Percentiles rank a stretch among this genome's conserved stretches.
These are phyloP conservation scores for Euzetes globulus DNA, from an alignment of 2,888 invertebrate species.

Conservation along the genomic window DNA sequence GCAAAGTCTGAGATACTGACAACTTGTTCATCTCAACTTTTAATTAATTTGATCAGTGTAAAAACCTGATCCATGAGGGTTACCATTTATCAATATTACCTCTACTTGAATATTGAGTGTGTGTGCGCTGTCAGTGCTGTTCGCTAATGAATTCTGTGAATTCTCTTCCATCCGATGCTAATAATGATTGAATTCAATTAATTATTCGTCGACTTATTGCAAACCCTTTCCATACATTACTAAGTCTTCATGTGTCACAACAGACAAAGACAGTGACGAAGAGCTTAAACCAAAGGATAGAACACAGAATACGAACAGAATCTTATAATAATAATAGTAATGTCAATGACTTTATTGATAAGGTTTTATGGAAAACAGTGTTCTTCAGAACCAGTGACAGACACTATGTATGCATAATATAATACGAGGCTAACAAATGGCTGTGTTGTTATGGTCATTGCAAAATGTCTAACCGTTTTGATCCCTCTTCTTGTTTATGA, in stretches of 20 bases:
- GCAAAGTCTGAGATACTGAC: no score
- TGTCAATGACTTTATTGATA: slow-evolving; percentile 24
- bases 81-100: no score
- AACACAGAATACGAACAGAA: background rate
- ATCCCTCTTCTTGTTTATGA: no score
- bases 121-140: no score
- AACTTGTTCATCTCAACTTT: no score
- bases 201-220: background rate
- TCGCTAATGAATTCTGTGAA: no score
- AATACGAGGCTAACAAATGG: background rate
- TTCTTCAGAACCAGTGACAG: background rate
- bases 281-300: background rate
- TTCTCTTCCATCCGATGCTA: background rate
- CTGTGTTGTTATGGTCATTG: no score
- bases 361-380: slow-evolving; percentile 4
- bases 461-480: no score
- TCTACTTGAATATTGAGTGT: no score
- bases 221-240: background rate
- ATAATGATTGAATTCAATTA: slow-evolving; percentile 15
- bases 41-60: no score
- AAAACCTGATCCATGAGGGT: no score
- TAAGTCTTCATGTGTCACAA: background rate
- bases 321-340: background rate
- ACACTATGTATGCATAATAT: background rate
- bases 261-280: slow-evolving; percentile 2